phyloP scores from a whole-genome alignment of 1,140 invertebrate genomes.

The Drosophila nasuta region DNA sequence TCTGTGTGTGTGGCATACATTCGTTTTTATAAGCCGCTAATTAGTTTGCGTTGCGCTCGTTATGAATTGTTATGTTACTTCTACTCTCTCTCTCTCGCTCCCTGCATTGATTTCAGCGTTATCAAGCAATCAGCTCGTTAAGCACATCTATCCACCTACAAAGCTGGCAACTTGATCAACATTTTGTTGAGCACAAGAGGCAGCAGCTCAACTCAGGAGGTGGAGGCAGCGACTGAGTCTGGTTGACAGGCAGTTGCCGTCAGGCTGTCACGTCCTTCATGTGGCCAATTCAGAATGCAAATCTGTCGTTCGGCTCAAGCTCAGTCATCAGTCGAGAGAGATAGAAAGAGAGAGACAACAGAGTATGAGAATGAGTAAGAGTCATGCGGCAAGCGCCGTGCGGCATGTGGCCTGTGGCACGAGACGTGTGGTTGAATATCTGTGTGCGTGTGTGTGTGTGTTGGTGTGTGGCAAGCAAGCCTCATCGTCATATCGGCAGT shows the following conservation, averaged over 20 bases:
- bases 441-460: neutral
- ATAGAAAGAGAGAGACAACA: neutral
- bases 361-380: neutral
- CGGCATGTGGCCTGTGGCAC: too few relatives aligned
- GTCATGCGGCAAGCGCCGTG: too few relatives aligned
- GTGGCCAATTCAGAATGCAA: slow-evolving; percentile 79
- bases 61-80: slow-evolving; percentile 47
- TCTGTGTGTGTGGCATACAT: slow-evolving; percentile 1
- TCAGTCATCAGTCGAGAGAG: slow-evolving; percentile 15
- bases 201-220: neutral
- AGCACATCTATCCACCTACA: slow-evolving; percentile 25
- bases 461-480: slow-evolving; percentile 9
- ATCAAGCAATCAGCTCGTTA: slow-evolving; percentile 43
- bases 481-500: slow-evolving; percentile 58
- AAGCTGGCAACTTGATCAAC: slow-evolving; percentile 30
- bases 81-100: too few relatives aligned
- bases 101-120: slow-evolving; percentile 33
- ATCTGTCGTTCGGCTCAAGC: slow-evolving; percentile 49
- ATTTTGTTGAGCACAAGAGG: neutral
- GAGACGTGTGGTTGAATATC: slow-evolving; percentile 5
- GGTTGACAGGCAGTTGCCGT: slow-evolving; percentile 5
- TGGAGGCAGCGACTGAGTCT: neutral
- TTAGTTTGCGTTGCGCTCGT: slow-evolving; percentile 62
- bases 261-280: slow-evolving; percentile 55
- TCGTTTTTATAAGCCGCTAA: slow-evolving; percentile 65